Percentiles rank a stretch among this genome's conserved stretches.
Evolutionary conservation across 2,797 vertebrate species (phyloP).

Genomic region (Phalanger gymnotis): DNA sequence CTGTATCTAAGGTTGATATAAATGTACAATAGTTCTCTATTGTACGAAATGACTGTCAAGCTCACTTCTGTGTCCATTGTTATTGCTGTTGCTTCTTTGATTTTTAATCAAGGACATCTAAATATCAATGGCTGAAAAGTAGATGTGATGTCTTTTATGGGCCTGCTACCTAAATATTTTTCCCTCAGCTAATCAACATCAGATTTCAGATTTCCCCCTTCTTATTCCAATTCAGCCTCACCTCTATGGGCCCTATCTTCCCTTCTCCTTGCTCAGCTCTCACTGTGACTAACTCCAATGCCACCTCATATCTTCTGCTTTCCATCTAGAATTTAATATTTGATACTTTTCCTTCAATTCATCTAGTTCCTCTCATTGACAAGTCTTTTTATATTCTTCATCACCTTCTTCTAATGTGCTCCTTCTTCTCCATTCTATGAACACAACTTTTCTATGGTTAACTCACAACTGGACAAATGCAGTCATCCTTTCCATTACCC

Average conservation of each 20-base stretch:
- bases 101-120: neutral
- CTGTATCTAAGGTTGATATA: neutral
- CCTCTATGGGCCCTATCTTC: neutral
- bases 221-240: neutral
- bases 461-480: neutral
- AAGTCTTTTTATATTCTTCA: neutral
- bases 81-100: neutral
- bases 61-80: neutral
- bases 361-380: neutral
- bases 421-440: neutral
- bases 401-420: neutral
- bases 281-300: neutral
- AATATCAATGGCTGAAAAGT: slow-evolving; percentile 30
- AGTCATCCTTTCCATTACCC: neutral
- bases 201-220: neutral
- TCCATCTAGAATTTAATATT: neutral
- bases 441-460: neutral
- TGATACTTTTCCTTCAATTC: neutral
- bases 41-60: neutral
- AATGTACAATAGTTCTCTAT: neutral
- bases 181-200: neutral
- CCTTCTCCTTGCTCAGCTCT: neutral
- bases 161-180: neutral
- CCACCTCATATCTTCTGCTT: neutral
- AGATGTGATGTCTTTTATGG: neutral